These are phyloP conservation scores for Ia io DNA, from an alignment of 2,113 vertebrate species.

Conservation along the genomic window DNA sequence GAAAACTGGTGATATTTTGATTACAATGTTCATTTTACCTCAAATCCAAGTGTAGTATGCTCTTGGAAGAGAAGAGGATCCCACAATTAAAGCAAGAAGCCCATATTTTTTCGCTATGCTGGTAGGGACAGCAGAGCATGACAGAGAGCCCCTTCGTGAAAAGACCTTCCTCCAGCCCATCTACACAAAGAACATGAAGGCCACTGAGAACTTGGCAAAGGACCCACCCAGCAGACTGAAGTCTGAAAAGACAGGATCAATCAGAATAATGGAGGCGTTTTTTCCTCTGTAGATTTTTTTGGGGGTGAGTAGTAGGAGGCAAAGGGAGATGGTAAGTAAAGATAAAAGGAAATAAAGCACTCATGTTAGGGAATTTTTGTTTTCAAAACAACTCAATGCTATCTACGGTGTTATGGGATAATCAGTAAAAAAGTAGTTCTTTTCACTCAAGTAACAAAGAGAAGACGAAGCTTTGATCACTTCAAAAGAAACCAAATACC, in stretches of 20 bases:
- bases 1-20: neutral
- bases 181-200: rapidly evolving
- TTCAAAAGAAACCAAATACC: slow-evolving; percentile 52
- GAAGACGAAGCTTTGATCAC: slow-evolving; percentile 58
- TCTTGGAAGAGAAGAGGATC: neutral
- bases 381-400: slow-evolving; percentile 26
- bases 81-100: neutral
- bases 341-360: slow-evolving; percentile 37
- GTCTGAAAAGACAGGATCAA: neutral
- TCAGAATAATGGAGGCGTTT: neutral
- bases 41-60: neutral
- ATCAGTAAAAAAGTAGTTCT: neutral
- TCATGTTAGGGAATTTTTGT: slow-evolving; percentile 1
- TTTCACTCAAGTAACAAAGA: slow-evolving; percentile 54
- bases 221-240: rapidly evolving
- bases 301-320: no score
- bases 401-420: neutral
- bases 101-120: neutral
- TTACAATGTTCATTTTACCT: neutral
- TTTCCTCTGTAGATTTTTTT: neutral
- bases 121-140: no score
- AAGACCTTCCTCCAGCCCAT: neutral
- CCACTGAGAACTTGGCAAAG: rapidly evolving
- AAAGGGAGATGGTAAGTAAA: neutral
- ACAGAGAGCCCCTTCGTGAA: neutral